Evolutionary conservation across 2,797 vertebrate genomes (phyloP).

Genomic region (Amblyopsis hoosieri): DNA sequence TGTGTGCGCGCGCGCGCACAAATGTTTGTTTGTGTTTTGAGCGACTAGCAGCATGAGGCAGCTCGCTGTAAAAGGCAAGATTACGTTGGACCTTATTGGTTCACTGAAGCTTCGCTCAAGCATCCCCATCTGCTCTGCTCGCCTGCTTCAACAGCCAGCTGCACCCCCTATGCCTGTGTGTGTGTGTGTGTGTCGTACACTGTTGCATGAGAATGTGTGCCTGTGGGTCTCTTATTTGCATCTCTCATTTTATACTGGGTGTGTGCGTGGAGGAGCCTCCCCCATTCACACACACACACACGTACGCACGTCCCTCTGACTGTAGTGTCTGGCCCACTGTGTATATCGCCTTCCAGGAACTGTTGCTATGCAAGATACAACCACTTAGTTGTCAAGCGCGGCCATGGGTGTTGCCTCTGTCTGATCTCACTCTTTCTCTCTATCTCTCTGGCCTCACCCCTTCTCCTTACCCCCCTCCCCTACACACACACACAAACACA

Average conservation of each 20-base stretch:
- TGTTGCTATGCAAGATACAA: slow-evolving; percentile 77
- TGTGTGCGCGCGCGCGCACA: background rate
- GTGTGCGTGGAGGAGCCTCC: slow-evolving; percentile 33
- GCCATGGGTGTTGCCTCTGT: slow-evolving; percentile 41
- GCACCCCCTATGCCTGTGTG: slow-evolving; percentile 33
- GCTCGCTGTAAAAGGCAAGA: slow-evolving; percentile 47
- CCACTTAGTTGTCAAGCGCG: slow-evolving; percentile 79
- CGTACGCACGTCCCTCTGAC: slow-evolving; percentile 17
- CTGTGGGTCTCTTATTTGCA: slow-evolving; percentile 38
- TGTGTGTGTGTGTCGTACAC: slow-evolving; percentile 17
- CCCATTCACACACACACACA: slow-evolving; percentile 10
- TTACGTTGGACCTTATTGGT: slow-evolving; percentile 54
- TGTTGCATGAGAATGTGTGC: slow-evolving; percentile 9
- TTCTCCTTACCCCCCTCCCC: slow-evolving; percentile 2
- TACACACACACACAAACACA: slow-evolving; percentile 5
- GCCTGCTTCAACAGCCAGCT: slow-evolving; percentile 68
- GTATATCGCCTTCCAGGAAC: slow-evolving; percentile 65
- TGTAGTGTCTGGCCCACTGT: slow-evolving; percentile 48
- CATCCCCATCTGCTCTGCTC: slow-evolving; percentile 68
- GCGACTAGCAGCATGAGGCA: slow-evolving; percentile 35
- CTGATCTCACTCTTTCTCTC: slow-evolving; percentile 14
- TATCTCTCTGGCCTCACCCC: slow-evolving; percentile 36
- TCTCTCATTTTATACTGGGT: too few species aligned
- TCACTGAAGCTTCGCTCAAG: slow-evolving; percentile 57
- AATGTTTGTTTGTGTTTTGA: slow-evolving; percentile 21